Base-by-base conservation (phyloP, 2,888 invertebrate species). In the Chloromyia formosa region DNA sequence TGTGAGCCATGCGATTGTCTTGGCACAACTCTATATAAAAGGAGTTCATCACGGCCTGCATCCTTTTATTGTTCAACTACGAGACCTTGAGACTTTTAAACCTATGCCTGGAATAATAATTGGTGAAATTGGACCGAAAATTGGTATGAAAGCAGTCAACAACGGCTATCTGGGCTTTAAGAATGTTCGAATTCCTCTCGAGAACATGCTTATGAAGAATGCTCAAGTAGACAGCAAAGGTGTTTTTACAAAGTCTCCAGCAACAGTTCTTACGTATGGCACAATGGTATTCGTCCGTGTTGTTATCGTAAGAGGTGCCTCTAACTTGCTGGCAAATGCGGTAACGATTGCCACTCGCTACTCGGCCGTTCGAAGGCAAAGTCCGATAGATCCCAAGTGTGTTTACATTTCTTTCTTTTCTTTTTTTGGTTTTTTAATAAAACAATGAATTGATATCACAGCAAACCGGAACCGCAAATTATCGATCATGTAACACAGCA, bases 401-500 rank as follows among this genome's bases (percentile, higher is more conserved):
- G 49, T 49, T 49, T 49, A 5, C 12, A 35, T 35, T 35, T 35
- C 27, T 7, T 35, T 35, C 27, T 35, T 35, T 35, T 7, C 27
- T 35, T 35, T 35, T 7, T 7, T 35, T 12, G 5, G 18, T n/a
- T n/a, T n/a, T n/a, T n/a, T n/a, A 35, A 62, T 22, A 5, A 20
- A 35, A 35, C 27, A 2, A 7, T 35, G 27, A 35, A 4, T 2
- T 35, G 7, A 4, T 35, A 4, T 23, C 40, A 83, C 81, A 95
- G 95, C 72, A 90, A 91, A 79, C 92, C 92, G 0, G 97, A 97
- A 83, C 93, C 94, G 0, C 95, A 96, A 85, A 94, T 98, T 79
- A 85, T 98, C 77, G 96, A 98, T 82, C 98, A 95, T 83, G 90
- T 95, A 77, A 96, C 97, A 0, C 98, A 98, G 82, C 97, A 97